Conservation (phyloP, 2,888 invertebrate species). For the Arge pagana region DNA sequence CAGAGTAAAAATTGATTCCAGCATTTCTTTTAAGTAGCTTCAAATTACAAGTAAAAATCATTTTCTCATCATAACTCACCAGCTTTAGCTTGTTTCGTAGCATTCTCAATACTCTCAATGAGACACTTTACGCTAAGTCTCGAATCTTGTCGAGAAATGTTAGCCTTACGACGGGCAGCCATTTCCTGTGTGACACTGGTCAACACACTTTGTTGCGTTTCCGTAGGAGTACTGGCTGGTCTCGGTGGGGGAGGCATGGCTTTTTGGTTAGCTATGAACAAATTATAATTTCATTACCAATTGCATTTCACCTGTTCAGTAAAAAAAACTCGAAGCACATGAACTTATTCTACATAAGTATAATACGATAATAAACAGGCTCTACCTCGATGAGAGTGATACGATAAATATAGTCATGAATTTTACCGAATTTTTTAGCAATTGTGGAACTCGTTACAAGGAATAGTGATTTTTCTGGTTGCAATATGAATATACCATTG, state of each 20-base stretch:
- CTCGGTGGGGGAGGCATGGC: conserved; percentile 48
- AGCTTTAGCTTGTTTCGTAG: conserved; percentile 74
- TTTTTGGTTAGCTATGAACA: conserved; percentile 50
- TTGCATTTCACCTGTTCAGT: background rate
- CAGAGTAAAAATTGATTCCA: no score
- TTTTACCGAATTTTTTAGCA: no score
- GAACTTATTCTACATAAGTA: conserved; percentile 1
- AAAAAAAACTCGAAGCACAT: conserved; percentile 7
- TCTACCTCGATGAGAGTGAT: no score
- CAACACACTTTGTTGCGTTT: conserved; percentile 62
- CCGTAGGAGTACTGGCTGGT: conserved; percentile 54
- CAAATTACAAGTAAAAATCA: conserved; percentile 44
- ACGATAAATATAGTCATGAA: no score
- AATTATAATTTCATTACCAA: background rate
- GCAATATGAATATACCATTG: no score
- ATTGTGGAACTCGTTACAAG: no score
- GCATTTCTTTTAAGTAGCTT: no score
- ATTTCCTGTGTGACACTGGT: conserved; percentile 65
- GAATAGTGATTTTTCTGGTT: no score
- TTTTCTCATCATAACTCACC: conserved; percentile 41
- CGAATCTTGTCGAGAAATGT: conserved; percentile 70
- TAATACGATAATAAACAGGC: no score
- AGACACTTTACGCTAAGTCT: conserved; percentile 87
- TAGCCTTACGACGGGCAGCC: conserved; percentile 63
- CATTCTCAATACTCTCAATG: conserved; percentile 90